Evolutionary conservation across 2,113 vertebrate species (phyloP), one percentile per base, ranked within the genome.

Genomic region (Catagonus wagneri): DNA sequence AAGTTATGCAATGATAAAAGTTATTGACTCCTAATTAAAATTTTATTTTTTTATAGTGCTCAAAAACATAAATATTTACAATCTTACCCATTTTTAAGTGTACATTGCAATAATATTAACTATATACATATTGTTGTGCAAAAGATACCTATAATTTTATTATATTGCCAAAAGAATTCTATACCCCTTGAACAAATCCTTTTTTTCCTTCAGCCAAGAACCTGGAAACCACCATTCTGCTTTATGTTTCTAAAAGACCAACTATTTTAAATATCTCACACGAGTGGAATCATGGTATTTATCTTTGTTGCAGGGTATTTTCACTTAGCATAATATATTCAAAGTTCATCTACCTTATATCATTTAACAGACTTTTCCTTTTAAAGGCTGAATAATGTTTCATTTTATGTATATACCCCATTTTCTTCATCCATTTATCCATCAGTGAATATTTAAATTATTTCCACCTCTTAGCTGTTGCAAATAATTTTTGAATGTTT

Each of bases 1-100:
- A 95, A 83, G 20, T 5, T 19, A 91, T 60, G 8, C 12, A 54
- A 23, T 85, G 6, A 17, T 76, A 88, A 50, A 65, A 11, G 7
- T 27, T 68, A 29, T 83, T 78, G 76, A 81, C 16, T 94, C 32
- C 29, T 91, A 27, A 20, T 14, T 93, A 32, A 86, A 78, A 85
- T 61, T 68, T 66, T 52, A 90, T 22, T 68, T 93, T 75, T 85
- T 87, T 83, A 65, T 32, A 74, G 29, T 76, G 29, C 17, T 76
- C 58, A 23, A 65, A 80, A 80, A 85, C 3, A 8, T 44, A 72
- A 60, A 60, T 71, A 79, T 88, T 39, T 68, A 54, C 12, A 17
- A 71, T 79, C 50, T 86, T 85, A 78, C 44, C 15, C 32, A 34
- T 61, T 56, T 56, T 44, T 85, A 89, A 83, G 15, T 65, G 5